Evolutionary conservation across 2,888 invertebrate genomes (phyloP), one percentile per base, ranked within the genome.

Genomic region (Acanthosepion esculentum): DNA sequence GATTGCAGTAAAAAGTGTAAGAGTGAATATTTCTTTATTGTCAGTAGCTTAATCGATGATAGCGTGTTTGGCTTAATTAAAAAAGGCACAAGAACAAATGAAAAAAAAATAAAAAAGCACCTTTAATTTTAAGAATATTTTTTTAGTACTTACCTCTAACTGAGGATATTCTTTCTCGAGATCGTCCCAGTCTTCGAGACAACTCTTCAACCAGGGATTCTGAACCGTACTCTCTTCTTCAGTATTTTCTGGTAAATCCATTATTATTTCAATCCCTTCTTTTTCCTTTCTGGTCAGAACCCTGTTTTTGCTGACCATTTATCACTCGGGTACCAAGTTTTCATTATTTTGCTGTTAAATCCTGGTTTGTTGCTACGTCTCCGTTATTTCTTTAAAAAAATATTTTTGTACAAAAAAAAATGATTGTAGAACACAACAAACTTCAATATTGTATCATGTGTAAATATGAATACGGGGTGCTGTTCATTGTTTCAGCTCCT

Each of bases 151-250:
- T 95, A 97, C 97, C 96, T 97, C 96, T 41, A 97, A 95, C 94
- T 96, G 95, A 23, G 95, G 95, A 95, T 96, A 97, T 95, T 97
- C 97, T 95, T 97, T 96, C 59, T 97, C 96, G 59, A 97, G 95
- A 20, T 97, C 97, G 12, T 96, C 95, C 97, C 97, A 97, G 95
- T 97, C 97, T 94, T 97, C 96, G 15, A 96, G 64, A 48, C 95
- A 95, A 10, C 94, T 95, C 92, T 95, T 94, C 33, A 95, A 64
- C n/a, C 92, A 93, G 26, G 95, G 94, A 94, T 94, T 94, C n/a
- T 95, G 95, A 91, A 95, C 94, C 20, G 94, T 94, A 26, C 48
- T 20, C 26, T 15, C 92, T 92, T 92, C 92, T 78, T 78, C 78
- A 78, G 33, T 1, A 78, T 78, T 78, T 33, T 78, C 15, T n/a